Evolutionary conservation across 2,797 vertebrate species (phyloP).

Genomic region (Pangasius sanitwongsei): DNA sequence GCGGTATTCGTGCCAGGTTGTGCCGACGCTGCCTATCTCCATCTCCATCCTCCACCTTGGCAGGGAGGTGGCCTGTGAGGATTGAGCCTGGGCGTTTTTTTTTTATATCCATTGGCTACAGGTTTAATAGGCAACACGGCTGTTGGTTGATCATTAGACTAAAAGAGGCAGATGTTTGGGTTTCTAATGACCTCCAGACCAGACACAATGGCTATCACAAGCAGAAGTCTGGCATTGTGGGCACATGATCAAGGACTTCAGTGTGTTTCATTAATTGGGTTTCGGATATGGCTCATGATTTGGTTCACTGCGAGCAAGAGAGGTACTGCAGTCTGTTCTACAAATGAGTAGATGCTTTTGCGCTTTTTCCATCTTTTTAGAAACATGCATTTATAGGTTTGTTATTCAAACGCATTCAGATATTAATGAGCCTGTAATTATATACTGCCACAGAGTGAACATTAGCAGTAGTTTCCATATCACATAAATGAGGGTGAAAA

Average conservation of each 20-base stretch:
- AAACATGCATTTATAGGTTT: neutral
- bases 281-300: slow-evolving; percentile 14
- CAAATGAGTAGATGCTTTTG: neutral
- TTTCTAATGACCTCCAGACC: slow-evolving; percentile 40
- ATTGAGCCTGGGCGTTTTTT: slow-evolving; percentile 11
- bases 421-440: neutral
- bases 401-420: neutral
- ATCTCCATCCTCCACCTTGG: slow-evolving; percentile 16
- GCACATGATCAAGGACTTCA: slow-evolving; percentile 14
- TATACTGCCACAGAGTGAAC: neutral
- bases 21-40: slow-evolving; percentile 5
- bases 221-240: slow-evolving; percentile 19
- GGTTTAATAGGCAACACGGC: slow-evolving; percentile 54
- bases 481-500: neutral
- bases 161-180: slow-evolving; percentile 47
- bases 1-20: slow-evolving; percentile 18
- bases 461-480: neutral
- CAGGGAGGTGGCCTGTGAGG: neutral
- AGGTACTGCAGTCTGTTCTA: neutral
- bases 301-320: neutral
- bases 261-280: slow-evolving; percentile 4
- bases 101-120: slow-evolving; percentile 33
- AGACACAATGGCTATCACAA: slow-evolving; percentile 33
- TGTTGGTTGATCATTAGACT: slow-evolving; percentile 66
- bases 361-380: neutral